Evolutionary conservation across 2,888 invertebrate genomes (phyloP).

Genomic region (Phyto melanocephala): DNA sequence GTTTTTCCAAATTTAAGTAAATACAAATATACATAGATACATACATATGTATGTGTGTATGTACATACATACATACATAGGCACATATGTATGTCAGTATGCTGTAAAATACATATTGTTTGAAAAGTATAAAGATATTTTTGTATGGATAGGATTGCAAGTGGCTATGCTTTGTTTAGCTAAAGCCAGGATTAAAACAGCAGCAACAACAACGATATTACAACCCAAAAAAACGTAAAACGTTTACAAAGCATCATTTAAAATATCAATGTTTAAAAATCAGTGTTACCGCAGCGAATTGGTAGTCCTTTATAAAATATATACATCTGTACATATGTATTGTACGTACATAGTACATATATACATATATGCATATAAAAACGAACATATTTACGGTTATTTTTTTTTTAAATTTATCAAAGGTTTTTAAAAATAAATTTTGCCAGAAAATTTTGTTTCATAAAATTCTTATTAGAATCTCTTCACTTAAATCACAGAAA

Average conservation of each 20-base stretch:
- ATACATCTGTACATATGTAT: too few species aligned
- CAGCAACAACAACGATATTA: constrained; percentile 11
- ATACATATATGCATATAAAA: too few species aligned
- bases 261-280: constrained; percentile 2
- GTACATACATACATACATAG: not conserved
- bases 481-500: too few species aligned
- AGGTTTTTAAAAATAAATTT: too few species aligned
- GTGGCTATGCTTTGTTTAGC: constrained; percentile 54
- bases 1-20: constrained; percentile 35
- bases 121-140: not conserved
- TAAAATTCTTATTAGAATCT: too few species aligned
- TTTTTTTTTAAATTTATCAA: too few species aligned
- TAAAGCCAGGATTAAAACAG: constrained; percentile 48
- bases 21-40: not conserved
- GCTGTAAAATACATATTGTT: not conserved
- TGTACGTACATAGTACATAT: too few species aligned
- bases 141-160: constrained; percentile 52
- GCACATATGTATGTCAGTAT: not conserved
- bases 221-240: constrained; percentile 5
- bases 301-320: too few species aligned
- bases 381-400: too few species aligned
- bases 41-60: not conserved
- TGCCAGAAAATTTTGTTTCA: too few species aligned
- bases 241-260: constrained; percentile 27
- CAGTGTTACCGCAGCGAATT: not conserved